phyloP scores from a whole-genome alignment of 2,113 vertebrate species.

The Nycticryphes semicollaris region DNA sequence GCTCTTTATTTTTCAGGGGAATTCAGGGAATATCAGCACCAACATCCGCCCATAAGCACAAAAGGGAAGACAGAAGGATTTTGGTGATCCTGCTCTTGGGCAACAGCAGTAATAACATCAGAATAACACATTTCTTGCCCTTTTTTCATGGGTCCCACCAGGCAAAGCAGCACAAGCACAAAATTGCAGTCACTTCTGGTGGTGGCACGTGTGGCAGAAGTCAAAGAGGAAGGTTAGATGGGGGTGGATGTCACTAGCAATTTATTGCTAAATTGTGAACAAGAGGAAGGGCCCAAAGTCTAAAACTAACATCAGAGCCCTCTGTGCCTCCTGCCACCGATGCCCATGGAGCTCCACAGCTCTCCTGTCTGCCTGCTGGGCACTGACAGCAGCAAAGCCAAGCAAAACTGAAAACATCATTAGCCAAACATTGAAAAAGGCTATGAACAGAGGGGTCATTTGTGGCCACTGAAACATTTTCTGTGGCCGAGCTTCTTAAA shows the following conservation, averaged over 20 bases:
- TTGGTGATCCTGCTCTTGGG: not conserved
- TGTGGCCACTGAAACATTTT: not conserved
- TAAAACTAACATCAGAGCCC: not conserved
- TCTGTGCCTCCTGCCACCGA: not conserved
- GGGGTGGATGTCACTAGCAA: not conserved
- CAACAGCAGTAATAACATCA: not conserved
- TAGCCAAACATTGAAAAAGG: not conserved
- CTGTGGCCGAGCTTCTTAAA: not conserved
- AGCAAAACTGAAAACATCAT: not conserved
- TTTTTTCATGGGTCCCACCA: not conserved
- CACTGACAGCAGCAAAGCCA: not conserved
- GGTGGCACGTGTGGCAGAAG: not conserved
- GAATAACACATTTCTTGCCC: not conserved
- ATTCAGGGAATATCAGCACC: conserved; percentile 59
- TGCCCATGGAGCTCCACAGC: not conserved
- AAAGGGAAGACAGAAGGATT: conserved; percentile 9
- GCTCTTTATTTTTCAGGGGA: conserved; percentile 46
- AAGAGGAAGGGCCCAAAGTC: not conserved
- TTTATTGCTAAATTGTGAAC: not conserved
- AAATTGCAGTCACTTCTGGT: not conserved
- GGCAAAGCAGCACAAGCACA: not conserved
- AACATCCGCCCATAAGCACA: conserved; percentile 58
- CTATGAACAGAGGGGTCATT: not conserved
- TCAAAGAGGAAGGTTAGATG: not conserved
- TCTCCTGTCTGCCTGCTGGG: not conserved